Base-by-base conservation (phyloP, 2,797 vertebrate species). In the Phataginus tetradactyla region DNA sequence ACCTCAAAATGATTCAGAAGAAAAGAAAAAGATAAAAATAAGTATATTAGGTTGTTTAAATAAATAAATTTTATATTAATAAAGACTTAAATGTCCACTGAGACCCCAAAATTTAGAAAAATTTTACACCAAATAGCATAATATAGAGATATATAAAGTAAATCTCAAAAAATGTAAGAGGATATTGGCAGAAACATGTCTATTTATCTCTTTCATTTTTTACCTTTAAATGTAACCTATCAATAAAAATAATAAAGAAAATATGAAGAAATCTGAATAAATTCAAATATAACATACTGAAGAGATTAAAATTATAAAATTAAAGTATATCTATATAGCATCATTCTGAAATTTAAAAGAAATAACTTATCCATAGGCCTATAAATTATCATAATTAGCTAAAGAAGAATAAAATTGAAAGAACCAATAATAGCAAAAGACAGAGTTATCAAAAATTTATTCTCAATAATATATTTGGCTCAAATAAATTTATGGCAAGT, bases 381-480 rank as follows among this genome's bases (percentile, higher is more conserved):
- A 89, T 42, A 69, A 81, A 29, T 69, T 8, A 63, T 95, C 10
- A 34, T 64, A 78, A 71, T 59, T 88, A 34, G 20, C 17, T 42
- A 77, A 39, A 85, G 29, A 85, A 85, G n/a, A 88, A 39, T 84
- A 92, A 87, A 78, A 55, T 2, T 23, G 37, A 45, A 89, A 91
- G 25, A 86, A 29, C 9, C 15, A 74, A 27, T 61, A 89, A 78
- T 20, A 59, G 29, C 14, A 39, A 80, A 95, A 92, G 11, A 34
- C 6, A 64, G 86, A 51, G 17, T 84, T 87, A 78, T 78, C 42
- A 81, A 83, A 94, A 7, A 78, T 90, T 90, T 86, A 77, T 92
- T 74, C 15, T 68, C 10, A 39, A 37, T 25, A 90, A 45, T 90
- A 59, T 1, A 81, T 83, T 89, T 92, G 23, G 1, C 51, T 94